Conservation (phyloP, 2,797 vertebrate genomes). For the Hoplostethus mediterraneus region DNA sequence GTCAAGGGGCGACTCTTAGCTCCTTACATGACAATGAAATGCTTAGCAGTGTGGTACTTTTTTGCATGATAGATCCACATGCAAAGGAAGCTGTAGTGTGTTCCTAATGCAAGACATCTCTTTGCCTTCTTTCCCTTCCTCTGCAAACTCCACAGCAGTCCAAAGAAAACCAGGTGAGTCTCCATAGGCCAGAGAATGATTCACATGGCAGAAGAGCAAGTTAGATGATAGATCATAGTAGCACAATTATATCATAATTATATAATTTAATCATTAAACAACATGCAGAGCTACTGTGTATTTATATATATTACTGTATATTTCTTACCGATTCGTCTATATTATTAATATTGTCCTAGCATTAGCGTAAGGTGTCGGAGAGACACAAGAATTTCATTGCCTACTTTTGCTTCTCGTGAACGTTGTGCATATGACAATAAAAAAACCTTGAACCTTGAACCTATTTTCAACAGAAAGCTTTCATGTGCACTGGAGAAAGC, state of each 20-base stretch:
- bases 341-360: no score
- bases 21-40: slow-evolving; percentile 88
- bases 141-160: slow-evolving; percentile 87
- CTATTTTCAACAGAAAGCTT: slow-evolving; percentile 78
- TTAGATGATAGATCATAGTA: background rate
- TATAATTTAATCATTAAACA: slow-evolving; percentile 41
- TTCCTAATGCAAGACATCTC: slow-evolving; percentile 87
- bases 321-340: no score
- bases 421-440: no score
- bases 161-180: slow-evolving; percentile 96
- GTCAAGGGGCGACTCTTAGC: slow-evolving; percentile 75
- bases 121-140: slow-evolving; percentile 69
- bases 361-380: no score
- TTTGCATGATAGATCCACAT: slow-evolving; percentile 95
- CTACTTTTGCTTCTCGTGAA: no score
- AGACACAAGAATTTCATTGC: no score
- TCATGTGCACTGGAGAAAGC: slow-evolving; percentile 77
- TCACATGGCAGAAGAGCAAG: slow-evolving; percentile 3
- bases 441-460: no score
- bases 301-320: slow-evolving; percentile 16
- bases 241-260: background rate
- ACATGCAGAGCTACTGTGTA: slow-evolving; percentile 47
- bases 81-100: slow-evolving; percentile 87
- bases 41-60: slow-evolving; percentile 67
- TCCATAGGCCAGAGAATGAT: background rate